These are phyloP conservation scores for Pangasius djambal DNA, from an alignment of 2,797 vertebrate genomes.

Conservation along the genomic window DNA sequence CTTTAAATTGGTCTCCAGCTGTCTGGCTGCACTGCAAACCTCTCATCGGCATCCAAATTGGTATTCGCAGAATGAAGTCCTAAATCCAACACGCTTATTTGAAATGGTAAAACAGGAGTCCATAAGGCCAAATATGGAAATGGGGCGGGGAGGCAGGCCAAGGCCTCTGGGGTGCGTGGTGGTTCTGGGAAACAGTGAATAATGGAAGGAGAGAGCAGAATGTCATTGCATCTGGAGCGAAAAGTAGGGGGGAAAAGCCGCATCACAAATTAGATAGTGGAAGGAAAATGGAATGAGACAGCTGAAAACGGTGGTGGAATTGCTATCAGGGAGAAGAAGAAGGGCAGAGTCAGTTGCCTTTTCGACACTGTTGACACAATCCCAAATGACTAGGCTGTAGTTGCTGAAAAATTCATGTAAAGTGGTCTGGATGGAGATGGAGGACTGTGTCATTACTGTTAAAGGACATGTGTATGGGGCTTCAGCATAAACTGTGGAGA, in stretches of 20 bases:
- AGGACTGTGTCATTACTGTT: slow-evolving; percentile 42
- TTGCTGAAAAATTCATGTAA: slow-evolving; percentile 56
- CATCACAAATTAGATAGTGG: slow-evolving; percentile 52
- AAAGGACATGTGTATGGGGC: slow-evolving; percentile 27
- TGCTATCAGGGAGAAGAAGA: slow-evolving; percentile 41
- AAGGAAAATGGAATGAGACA: slow-evolving; percentile 56
- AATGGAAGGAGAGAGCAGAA: slow-evolving; percentile 54
- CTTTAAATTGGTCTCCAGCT: slow-evolving; percentile 58
- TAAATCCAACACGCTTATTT: slow-evolving; percentile 49
- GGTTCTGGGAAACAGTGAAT: slow-evolving; percentile 59
- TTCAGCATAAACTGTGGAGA: background rate
- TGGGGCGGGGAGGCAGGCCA: slow-evolving; percentile 38
- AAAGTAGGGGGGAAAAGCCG: slow-evolving; percentile 16
- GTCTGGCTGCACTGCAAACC: slow-evolving; percentile 41
- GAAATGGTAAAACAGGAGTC: slow-evolving; percentile 56
- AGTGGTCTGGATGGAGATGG: slow-evolving; percentile 45
- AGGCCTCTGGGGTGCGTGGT: slow-evolving; percentile 42
- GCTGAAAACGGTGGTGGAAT: slow-evolving; percentile 51
- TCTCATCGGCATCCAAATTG: slow-evolving; percentile 45
- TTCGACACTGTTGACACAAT: slow-evolving; percentile 27
- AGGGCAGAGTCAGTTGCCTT: slow-evolving; percentile 47
- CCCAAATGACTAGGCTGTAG: slow-evolving; percentile 31
- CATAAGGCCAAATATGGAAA: slow-evolving; percentile 57
- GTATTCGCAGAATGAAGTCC: slow-evolving; percentile 52
- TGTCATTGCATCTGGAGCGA: slow-evolving; percentile 34